Base-by-base conservation (phyloP, 2,888 invertebrate genomes). In the Cordilura impudica region DNA sequence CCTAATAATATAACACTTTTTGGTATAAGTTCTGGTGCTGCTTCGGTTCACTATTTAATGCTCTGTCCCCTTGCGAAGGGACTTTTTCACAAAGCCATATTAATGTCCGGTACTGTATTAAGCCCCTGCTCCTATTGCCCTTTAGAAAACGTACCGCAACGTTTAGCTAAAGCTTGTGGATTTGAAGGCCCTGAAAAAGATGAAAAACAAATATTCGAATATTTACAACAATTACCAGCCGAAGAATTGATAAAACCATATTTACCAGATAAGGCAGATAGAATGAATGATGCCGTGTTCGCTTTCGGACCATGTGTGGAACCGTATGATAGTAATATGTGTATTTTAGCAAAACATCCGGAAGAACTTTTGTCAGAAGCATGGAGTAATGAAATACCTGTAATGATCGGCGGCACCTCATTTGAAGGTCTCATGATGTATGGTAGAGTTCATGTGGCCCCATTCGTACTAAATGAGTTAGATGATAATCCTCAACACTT, bases 1-100 rank as follows among this genome's bases (percentile, higher is more conserved):
- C 85, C 87, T 0, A 84, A 90, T 8, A 92, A 92, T 79, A 91
- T 89, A 14, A 91, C 91, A 0, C 83, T 92, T 5, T 91, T 91
- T 81, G 91, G 92, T 0, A 90, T 91, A 74, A 91, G 91, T 81
- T 91, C 91, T 2, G 92, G 92, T 8, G 90, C 88, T 10, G 89
- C 88, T 19, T 88, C 90, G 2, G 88, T 89, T 0, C 91, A 91
- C 83, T 90, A 88, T 43, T 86, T 91, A 82, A 87, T 90, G 83
- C n/a, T n/a, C n/a, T n/a, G n/a, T n/a, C n/a, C n/a, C n/a, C n/a
- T n/a, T n/a, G 84, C 91, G 18, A 91, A 89, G 73, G 87, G 85
- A 1, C 85, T 89, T 3, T 90, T 89, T 26, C 88, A 89, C 74
- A 88, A 88, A 74, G 87, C 85, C 4, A 88, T 89, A 49, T 82